Conservation (phyloP, 2,888 invertebrate genomes). For the Napeogenes inachia region DNA sequence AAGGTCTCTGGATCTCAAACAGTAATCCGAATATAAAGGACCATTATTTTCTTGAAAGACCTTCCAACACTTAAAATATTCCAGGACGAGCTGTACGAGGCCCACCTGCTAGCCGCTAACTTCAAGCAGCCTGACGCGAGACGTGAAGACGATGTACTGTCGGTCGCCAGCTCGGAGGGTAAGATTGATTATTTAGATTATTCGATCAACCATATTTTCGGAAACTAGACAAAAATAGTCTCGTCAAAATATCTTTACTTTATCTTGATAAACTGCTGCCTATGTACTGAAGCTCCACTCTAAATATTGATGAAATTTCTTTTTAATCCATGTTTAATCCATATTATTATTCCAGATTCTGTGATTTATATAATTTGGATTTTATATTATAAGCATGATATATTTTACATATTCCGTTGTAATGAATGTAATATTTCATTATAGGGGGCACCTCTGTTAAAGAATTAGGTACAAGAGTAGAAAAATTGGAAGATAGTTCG, state of each 20-base stretch:
- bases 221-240: too few species aligned
- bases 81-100: constrained; percentile 61
- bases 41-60: too few species aligned
- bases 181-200: neutral
- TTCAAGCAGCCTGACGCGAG: constrained; percentile 56
- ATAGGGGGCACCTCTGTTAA: constrained; percentile 47
- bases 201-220: neutral
- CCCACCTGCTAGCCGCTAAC: constrained; percentile 59
- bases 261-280: too few species aligned
- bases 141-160: constrained; percentile 58
- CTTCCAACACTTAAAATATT: neutral
- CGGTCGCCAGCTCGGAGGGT: constrained; percentile 60
- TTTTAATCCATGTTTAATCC: too few species aligned
- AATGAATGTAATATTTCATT: neutral
- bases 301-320: too few species aligned
- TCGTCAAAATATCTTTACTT: neutral
- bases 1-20: too few species aligned
- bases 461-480: constrained; percentile 52
- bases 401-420: neutral
- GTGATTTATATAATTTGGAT: too few species aligned
- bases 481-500: constrained; percentile 66
- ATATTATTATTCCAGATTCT: too few species aligned
- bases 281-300: too few species aligned
- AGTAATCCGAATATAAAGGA: too few species aligned
- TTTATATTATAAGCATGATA: neutral